A percentile compares a stretch with the other conserved stretches of the same genome.
Conservation (phyloP, 2,113 vertebrate species). For the Ammodytes dubius region DNA sequence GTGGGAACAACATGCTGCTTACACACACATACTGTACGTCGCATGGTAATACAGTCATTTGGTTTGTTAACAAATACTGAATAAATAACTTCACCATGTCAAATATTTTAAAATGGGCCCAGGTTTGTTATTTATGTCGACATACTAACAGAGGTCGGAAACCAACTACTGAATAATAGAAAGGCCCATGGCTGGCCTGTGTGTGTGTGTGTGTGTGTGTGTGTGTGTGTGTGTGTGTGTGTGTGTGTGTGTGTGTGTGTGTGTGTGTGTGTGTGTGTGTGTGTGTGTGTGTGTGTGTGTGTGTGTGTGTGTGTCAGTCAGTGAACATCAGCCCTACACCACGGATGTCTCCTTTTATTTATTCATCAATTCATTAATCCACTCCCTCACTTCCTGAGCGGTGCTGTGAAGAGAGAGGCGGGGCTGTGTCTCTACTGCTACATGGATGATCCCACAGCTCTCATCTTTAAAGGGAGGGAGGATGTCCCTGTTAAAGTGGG, state of each 20-base stretch:
- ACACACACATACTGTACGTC: background rate
- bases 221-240: slow-evolving; percentile 9
- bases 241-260: slow-evolving; percentile 7
- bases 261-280: slow-evolving; percentile 25
- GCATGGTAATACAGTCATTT: background rate
- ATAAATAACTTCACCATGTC: background rate
- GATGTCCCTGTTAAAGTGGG: background rate
- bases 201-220: slow-evolving; percentile 25
- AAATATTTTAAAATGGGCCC: background rate
- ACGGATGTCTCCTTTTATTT: slow-evolving; percentile 58
- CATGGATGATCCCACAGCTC: background rate
- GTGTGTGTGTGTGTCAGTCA: slow-evolving; percentile 28
- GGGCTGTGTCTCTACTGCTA: background rate
- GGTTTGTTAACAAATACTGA: background rate
- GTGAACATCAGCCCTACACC: slow-evolving; percentile 1
- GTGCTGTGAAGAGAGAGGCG: background rate
- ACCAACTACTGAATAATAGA: slow-evolving; percentile 50
- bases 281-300: slow-evolving; percentile 3
- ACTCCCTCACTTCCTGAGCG: slow-evolving; percentile 20
- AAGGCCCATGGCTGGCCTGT: slow-evolving; percentile 35
- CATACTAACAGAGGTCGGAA: slow-evolving; percentile 6
- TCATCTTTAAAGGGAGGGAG: background rate
- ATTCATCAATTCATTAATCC: slow-evolving; percentile 69
- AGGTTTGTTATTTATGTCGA: slow-evolving; percentile 28
- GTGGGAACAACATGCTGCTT: background rate